Evolutionary conservation across 2,113 vertebrate genomes (phyloP).

Genomic region (Gallinago paraguaiae): DNA sequence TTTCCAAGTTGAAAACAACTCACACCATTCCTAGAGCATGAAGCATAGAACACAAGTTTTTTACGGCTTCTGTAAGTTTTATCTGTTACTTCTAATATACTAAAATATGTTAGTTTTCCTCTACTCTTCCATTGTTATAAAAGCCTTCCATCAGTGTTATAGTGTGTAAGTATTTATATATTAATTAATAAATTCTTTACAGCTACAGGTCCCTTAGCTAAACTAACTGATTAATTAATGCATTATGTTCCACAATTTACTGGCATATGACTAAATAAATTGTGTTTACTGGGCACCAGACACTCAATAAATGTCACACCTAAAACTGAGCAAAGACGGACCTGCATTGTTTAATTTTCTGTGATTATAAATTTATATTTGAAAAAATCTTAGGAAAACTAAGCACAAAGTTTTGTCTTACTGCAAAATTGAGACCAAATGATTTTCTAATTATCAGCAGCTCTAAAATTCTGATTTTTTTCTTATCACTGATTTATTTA

Average conservation of each 20-base stretch:
- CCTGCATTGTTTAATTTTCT: background rate
- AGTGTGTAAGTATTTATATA: background rate
- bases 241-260: background rate
- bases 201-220: background rate
- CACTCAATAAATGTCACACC: background rate
- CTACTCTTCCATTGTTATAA: background rate
- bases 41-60: background rate
- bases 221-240: background rate
- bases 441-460: background rate
- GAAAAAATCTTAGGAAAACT: background rate
- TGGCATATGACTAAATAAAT: background rate
- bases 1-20: constrained; percentile 37
- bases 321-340: background rate
- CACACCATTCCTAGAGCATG: background rate
- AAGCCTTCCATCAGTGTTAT: background rate
- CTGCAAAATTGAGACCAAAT: background rate
- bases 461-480: background rate
- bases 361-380: background rate
- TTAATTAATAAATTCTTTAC: background rate
- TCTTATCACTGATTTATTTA: background rate
- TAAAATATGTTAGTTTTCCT: background rate
- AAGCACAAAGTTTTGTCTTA: background rate
- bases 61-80: background rate
- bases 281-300: background rate
- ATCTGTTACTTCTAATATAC: background rate